These are phyloP conservation scores for Scaptomyza pallida DNA, from an alignment of 1,140 invertebrate species.

Conservation along the genomic window DNA sequence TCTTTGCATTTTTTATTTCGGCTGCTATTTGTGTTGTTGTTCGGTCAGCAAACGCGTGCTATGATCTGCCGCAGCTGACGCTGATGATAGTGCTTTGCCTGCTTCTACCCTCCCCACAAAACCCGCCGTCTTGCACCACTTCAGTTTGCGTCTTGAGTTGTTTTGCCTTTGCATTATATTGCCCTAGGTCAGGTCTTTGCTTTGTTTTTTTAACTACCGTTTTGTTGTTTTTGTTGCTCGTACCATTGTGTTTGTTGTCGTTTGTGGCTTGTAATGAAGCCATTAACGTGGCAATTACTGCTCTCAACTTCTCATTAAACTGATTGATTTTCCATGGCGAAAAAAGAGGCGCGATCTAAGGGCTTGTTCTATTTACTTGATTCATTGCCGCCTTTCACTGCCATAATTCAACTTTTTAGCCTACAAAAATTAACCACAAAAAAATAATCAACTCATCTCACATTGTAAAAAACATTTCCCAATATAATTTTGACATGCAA, in stretches of 20 bases:
- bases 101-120: not conserved
- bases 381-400: constrained; percentile 31
- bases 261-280: constrained; percentile 68
- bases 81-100: constrained; percentile 17
- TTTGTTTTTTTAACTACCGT: constrained; percentile 42
- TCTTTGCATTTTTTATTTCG: constrained; percentile 12
- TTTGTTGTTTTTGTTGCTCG: constrained; percentile 30
- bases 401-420: constrained; percentile 41
- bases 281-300: constrained; percentile 71
- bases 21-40: constrained; percentile 20
- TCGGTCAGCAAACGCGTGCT: constrained; percentile 60
- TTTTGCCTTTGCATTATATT: constrained; percentile 42
- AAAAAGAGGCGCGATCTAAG: not conserved
- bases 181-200: constrained; percentile 73
- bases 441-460: constrained; percentile 46
- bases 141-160: constrained; percentile 8
- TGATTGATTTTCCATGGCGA: constrained; percentile 53
- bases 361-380: constrained; percentile 23
- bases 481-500: constrained; percentile 45
- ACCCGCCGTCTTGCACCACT: not conserved
- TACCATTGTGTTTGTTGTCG: constrained; percentile 14
- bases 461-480: constrained; percentile 26
- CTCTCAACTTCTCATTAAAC: constrained; percentile 55
- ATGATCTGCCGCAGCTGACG: constrained; percentile 21
- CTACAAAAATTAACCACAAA: constrained; percentile 47